A percentile compares a stretch with the other conserved stretches of the same genome.
phyloP scores from a whole-genome alignment of 1,140 invertebrate genomes.

The Vanessa tameamea region DNA sequence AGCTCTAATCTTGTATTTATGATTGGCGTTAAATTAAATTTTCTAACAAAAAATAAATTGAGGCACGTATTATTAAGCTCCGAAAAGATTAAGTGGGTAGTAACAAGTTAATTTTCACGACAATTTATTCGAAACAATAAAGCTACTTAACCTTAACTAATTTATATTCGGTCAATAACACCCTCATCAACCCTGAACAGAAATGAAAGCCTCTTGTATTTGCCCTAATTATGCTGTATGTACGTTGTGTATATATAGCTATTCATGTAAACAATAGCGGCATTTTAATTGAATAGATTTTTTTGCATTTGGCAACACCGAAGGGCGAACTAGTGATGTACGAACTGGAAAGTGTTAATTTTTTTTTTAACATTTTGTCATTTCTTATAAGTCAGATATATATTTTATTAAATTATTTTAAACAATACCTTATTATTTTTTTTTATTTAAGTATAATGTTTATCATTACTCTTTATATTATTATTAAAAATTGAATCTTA shows the following conservation, averaged over 20 bases:
- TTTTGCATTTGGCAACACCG: constrained; percentile 43
- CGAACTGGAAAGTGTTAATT: background rate
- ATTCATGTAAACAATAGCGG: constrained; percentile 27
- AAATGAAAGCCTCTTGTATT: background rate
- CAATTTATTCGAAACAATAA: constrained; percentile 4
- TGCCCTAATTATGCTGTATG: constrained; percentile 9
- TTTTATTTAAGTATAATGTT: no score
- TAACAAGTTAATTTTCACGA: background rate
- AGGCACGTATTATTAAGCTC: no score
- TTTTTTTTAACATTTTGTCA: no score
- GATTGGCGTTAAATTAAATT: no score
- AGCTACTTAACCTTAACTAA: constrained; percentile 3
- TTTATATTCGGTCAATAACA: background rate
- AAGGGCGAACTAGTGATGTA: constrained; percentile 27
- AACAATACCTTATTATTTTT: no score
- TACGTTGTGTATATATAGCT: background rate
- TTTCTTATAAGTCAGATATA: no score
- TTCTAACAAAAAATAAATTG: no score
- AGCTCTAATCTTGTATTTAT: no score
- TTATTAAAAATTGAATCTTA: no score
- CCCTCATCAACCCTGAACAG: background rate
- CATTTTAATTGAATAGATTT: constrained; percentile 40
- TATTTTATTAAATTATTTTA: no score
- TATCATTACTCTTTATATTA: no score
- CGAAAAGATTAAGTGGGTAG: no score